Conservation (phyloP, 2,797 vertebrate genomes). For the Cuculus canorus region DNA sequence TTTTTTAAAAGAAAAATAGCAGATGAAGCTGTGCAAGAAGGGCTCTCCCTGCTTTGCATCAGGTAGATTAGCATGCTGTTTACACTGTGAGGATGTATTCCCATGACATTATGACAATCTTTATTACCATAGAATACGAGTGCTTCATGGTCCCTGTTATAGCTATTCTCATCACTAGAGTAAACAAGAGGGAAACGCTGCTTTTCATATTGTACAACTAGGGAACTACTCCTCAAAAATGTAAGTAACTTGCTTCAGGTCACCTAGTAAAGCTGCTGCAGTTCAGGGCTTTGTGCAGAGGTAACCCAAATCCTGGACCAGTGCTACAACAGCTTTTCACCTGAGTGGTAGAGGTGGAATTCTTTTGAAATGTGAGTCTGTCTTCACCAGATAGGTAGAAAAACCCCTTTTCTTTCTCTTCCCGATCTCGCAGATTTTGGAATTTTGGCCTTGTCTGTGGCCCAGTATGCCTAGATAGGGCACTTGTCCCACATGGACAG, state of each 20-base stretch:
- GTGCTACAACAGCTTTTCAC: not conserved
- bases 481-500: rapidly evolving
- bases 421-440: not conserved
- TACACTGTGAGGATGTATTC: not conserved
- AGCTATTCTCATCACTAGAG: not conserved
- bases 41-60: not conserved
- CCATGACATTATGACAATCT: not conserved
- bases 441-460: not conserved
- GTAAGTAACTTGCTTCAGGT: not conserved
- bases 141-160: not conserved
- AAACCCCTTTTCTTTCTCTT: not conserved
- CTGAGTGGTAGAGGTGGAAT: not conserved
- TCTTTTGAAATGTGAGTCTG: not conserved
- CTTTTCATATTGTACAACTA: not conserved
- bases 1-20: not conserved
- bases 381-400: not conserved
- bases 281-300: not conserved
- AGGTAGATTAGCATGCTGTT: not conserved
- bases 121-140: not conserved
- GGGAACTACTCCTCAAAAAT: not conserved
- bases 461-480: not conserved
- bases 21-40: not conserved
- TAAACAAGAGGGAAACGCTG: not conserved
- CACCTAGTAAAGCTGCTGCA: not conserved
- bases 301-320: not conserved